Evolutionary conservation across 2,113 vertebrate genomes (phyloP).

Genomic region (Oncorhynchus clarkii): DNA sequence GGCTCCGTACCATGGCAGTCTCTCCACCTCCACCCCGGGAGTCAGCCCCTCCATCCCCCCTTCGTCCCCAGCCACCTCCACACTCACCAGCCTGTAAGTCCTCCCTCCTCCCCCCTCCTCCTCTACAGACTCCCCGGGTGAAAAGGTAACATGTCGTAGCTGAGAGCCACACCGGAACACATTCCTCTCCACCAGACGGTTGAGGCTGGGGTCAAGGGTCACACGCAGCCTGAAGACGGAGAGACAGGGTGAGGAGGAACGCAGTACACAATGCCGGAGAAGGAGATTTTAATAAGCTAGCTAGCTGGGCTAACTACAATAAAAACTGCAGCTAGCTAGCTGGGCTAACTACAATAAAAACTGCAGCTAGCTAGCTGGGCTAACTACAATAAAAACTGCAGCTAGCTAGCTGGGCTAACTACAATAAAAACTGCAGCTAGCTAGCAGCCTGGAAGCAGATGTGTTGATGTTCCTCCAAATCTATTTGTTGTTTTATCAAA

Average conservation of each 20-base stretch:
- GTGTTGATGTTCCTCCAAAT: too few species aligned
- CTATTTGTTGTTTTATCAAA: too few species aligned
- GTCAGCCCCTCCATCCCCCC: constrained; percentile 32
- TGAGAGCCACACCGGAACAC: not conserved
- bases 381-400: too few species aligned
- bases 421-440: too few species aligned
- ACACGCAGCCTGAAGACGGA: not conserved
- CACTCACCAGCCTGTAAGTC: constrained; percentile 28
- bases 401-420: too few species aligned
- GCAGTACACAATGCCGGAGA: not conserved
- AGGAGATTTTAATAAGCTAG: not conserved
- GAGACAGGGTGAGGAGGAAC: not conserved
- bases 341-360: too few species aligned
- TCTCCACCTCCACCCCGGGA: constrained; percentile 17
- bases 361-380: too few species aligned
- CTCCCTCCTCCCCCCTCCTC: not conserved
- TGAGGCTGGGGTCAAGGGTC: not conserved
- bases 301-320: too few species aligned
- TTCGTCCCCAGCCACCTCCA: constrained; percentile 40
- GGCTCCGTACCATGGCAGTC: constrained; percentile 33
- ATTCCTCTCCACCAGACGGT: not conserved
- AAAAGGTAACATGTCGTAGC: not conserved
- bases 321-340: too few species aligned
- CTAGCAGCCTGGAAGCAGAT: too few species aligned
- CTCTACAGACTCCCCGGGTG: not conserved